Conservation (phyloP, 2,113 vertebrate genomes). For the Callithrix jacchus region DNA sequence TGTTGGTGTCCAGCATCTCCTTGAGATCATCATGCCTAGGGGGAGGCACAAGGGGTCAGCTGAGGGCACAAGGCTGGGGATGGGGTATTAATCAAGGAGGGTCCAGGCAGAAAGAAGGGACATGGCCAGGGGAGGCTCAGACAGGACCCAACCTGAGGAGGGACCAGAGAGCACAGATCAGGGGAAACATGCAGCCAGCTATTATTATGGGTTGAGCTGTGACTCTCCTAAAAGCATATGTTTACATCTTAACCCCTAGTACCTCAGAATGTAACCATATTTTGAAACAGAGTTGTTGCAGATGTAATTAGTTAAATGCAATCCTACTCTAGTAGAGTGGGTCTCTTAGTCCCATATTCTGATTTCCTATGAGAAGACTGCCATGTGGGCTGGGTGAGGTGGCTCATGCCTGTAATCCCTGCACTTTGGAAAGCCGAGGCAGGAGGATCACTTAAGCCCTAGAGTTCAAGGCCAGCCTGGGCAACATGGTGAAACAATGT, state of each 20-base stretch:
- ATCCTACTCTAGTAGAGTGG: background rate
- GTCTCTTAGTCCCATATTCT: background rate
- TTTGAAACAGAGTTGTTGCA: background rate
- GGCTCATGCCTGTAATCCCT: too few relatives aligned
- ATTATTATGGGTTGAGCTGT: background rate
- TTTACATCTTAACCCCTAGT: background rate
- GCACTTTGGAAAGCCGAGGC: too few relatives aligned
- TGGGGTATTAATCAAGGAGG: background rate
- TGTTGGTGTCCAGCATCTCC: constrained; percentile 99
- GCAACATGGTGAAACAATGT: too few relatives aligned
- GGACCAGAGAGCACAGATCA: background rate
- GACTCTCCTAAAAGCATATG: background rate
- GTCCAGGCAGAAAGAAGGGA: background rate
- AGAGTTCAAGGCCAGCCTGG: too few relatives aligned
- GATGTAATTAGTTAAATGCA: background rate
- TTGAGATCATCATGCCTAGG: constrained; percentile 97
- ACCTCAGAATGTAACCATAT: background rate
- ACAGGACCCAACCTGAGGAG: background rate
- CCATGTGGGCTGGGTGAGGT: too few relatives aligned
- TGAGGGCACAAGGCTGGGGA: background rate
- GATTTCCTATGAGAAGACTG: background rate
- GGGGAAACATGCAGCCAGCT: background rate
- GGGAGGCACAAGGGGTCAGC: background rate
- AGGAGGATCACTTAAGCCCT: too few relatives aligned
- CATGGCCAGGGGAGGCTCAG: background rate